A percentile compares a stretch with the other conserved stretches of the same genome.
phyloP scores from a whole-genome alignment of 1,140 invertebrate species.

The Rhizoglyphus robini region DNA sequence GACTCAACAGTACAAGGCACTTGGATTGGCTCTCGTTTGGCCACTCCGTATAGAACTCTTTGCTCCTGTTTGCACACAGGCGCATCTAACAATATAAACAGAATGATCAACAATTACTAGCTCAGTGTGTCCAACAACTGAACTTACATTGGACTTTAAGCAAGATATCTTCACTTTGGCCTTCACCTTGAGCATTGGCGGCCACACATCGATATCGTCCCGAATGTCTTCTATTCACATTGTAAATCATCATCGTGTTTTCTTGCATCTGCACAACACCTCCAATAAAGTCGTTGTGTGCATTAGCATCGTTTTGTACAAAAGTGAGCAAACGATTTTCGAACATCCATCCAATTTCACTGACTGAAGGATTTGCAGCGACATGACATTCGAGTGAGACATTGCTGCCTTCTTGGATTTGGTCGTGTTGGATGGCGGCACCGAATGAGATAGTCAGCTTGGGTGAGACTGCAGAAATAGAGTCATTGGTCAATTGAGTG shows the following conservation, averaged over 20 bases:
- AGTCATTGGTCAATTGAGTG: neutral
- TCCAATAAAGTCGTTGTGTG: neutral
- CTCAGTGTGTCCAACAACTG: neutral
- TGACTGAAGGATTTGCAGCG: conserved; percentile 64
- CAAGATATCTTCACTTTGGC: conserved; percentile 24
- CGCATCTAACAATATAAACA: conserved; percentile 24
- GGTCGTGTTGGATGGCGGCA: conserved; percentile 63
- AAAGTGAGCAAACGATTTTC: conserved; percentile 37
- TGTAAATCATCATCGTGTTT: conserved; percentile 24
- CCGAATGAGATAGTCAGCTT: conserved; percentile 63
- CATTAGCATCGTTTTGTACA: neutral
- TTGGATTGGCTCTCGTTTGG: conserved; percentile 27
- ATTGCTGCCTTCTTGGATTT: conserved; percentile 57
- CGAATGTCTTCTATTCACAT: conserved; percentile 23
- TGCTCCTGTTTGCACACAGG: conserved; percentile 27
- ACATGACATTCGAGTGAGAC: conserved; percentile 80
- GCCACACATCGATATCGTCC: conserved; percentile 26
- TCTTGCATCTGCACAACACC: conserved; percentile 7
- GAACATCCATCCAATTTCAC: conserved; percentile 65
- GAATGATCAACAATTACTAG: neutral
- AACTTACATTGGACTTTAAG: conserved; percentile 28
- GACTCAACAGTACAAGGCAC: conserved; percentile 29
- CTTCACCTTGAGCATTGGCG: conserved; percentile 26
- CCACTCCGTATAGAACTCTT: conserved; percentile 26
- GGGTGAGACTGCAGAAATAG: conserved; percentile 52